These are phyloP conservation scores for Hypomesus transpacificus DNA, from an alignment of 2,113 vertebrate genomes.

Conservation along the genomic window DNA sequence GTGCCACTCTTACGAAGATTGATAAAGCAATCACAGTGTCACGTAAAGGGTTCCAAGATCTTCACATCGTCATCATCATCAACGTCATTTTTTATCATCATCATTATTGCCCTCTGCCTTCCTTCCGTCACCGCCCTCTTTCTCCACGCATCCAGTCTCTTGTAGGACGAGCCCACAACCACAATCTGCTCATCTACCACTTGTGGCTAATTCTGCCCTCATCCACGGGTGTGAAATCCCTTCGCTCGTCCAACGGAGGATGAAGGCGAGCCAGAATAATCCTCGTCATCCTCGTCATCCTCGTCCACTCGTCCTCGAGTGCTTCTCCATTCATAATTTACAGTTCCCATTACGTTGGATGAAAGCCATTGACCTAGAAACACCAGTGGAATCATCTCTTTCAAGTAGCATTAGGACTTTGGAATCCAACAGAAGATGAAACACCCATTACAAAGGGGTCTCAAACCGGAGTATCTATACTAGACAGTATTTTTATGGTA, in stretches of 20 bases:
- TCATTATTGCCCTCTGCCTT: no score
- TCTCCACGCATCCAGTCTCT: no score
- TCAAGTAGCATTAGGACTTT: slow-evolving; percentile 40
- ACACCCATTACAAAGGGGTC: no score
- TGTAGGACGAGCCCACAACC: slow-evolving; percentile 13
- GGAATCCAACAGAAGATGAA: slow-evolving; percentile 10
- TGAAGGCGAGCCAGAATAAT: slow-evolving; percentile 59
- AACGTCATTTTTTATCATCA: no score
- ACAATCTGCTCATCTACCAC: slow-evolving; percentile 54
- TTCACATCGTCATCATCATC: no score
- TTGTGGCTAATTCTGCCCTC: slow-evolving; percentile 37
- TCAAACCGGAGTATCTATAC: slow-evolving; percentile 5
- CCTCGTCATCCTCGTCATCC: slow-evolving; percentile 53
- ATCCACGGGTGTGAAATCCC: slow-evolving; percentile 53
- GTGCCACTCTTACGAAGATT: no score
- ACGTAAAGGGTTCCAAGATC: no score
- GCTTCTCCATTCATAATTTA: slow-evolving; percentile 72
- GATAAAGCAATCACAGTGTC: no score
- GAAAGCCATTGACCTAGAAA: slow-evolving; percentile 69
- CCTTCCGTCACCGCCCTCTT: no score
- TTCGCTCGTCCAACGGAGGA: slow-evolving; percentile 36
- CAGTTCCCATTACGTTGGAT: slow-evolving; percentile 61
- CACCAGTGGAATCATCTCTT: slow-evolving; percentile 49
- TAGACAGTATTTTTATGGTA: no score
- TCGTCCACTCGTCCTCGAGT: slow-evolving; percentile 50